phyloP scores from a whole-genome alignment of 2,797 vertebrate genomes.

The Acrossocheilus fasciatus region DNA sequence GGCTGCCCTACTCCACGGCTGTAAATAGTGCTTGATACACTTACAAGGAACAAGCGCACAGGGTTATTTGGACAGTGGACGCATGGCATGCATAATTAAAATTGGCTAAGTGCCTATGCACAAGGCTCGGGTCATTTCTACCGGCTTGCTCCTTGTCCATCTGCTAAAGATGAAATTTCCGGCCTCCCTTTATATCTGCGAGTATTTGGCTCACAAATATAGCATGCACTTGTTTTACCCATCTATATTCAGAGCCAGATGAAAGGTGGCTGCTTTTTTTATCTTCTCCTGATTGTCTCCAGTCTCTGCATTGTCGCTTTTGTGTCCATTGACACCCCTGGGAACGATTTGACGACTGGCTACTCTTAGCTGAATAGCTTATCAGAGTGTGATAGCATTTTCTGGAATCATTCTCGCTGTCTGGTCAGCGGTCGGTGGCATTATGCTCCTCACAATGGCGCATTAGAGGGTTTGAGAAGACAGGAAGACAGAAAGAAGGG shows the following conservation, averaged over 20 bases:
- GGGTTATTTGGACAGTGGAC: conserved; percentile 69
- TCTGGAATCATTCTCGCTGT: conserved; percentile 50
- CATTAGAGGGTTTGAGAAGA: conserved; percentile 48
- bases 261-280: not conserved
- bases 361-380: conserved; percentile 42
- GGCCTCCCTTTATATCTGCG: not conserved
- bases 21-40: conserved; percentile 72
- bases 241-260: conserved; percentile 21
- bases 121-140: conserved; percentile 60
- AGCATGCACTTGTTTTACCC: conserved; percentile 1
- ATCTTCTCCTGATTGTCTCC: conserved; percentile 15
- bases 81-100: conserved; percentile 78
- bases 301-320: conserved; percentile 19
- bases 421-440: conserved; percentile 47
- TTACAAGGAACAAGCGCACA: conserved; percentile 61
- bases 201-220: conserved; percentile 15
- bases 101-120: conserved; percentile 71
- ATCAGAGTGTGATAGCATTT: conserved; percentile 45
- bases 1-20: conserved; percentile 52
- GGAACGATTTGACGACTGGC: conserved; percentile 39
- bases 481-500: conserved; percentile 8
- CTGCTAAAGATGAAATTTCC: conserved; percentile 18
- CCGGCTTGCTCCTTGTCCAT: conserved; percentile 31
- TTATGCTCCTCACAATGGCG: conserved; percentile 50
- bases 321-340: conserved; percentile 19